These are phyloP conservation scores for Forbesichthys agassizii DNA, from an alignment of 2,113 vertebrate genomes.

Conservation along the genomic window DNA sequence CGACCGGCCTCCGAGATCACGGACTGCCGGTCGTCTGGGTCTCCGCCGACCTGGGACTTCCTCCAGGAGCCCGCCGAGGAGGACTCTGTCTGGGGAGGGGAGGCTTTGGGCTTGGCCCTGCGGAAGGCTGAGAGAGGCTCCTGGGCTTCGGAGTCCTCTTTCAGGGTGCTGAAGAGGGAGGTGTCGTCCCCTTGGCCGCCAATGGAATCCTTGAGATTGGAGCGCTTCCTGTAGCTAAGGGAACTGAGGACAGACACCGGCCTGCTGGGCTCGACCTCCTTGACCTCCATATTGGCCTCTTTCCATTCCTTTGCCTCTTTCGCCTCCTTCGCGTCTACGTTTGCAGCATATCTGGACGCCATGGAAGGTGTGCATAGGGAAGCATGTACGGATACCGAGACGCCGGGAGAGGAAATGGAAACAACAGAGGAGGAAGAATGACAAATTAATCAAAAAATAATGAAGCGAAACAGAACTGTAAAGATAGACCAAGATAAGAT, in stretches of 20 bases:
- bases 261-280: slow-evolving; percentile 80
- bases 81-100: slow-evolving; percentile 58
- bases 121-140: slow-evolving; percentile 75
- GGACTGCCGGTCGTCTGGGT: slow-evolving; percentile 70
- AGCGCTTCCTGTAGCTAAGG: slow-evolving; percentile 91
- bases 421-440: not conserved
- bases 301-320: slow-evolving; percentile 78
- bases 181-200: slow-evolving; percentile 80
- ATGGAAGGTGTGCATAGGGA: slow-evolving; percentile 15
- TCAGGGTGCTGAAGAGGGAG: slow-evolving; percentile 83
- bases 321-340: slow-evolving; percentile 68
- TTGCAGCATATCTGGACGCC: slow-evolving; percentile 75
- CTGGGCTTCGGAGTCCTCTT: slow-evolving; percentile 78
- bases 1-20: slow-evolving; percentile 78
- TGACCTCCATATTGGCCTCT: slow-evolving; percentile 79
- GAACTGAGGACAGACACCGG: slow-evolving; percentile 86
- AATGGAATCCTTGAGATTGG: slow-evolving; percentile 83
- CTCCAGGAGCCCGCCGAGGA: slow-evolving; percentile 66
- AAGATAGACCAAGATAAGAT: not conserved
- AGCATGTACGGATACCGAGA: slow-evolving; percentile 37
- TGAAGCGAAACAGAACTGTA: slow-evolving; percentile 21
- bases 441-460: slow-evolving; percentile 21
- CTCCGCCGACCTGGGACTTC: slow-evolving; percentile 61
- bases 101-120: slow-evolving; percentile 59
- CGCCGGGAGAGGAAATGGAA: slow-evolving; percentile 17